A percentile compares a stretch with the other conserved stretches of the same genome.
These are phyloP conservation scores for Tiphia femorata DNA, from an alignment of 2,888 invertebrate genomes.

Conservation along the genomic window DNA sequence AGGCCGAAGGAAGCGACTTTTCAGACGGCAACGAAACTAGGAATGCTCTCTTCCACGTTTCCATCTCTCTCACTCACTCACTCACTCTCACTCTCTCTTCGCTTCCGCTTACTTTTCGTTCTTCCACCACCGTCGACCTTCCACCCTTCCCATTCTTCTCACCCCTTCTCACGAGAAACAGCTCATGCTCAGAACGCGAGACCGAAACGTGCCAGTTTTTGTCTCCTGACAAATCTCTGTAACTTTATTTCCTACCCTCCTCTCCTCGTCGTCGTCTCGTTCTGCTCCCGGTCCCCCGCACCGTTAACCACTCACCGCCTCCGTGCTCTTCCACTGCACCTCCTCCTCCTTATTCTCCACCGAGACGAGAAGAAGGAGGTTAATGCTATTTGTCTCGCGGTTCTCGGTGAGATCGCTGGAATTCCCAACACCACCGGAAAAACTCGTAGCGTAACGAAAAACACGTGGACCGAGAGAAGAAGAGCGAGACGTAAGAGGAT, in stretches of 20 bases:
- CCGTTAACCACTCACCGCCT: neutral
- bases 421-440: slow-evolving; percentile 18
- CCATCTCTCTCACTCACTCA: slow-evolving; percentile 10
- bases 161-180: neutral
- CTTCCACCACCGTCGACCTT: neutral
- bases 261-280: slow-evolving; percentile 6
- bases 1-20: slow-evolving; percentile 33
- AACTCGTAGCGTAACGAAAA: too few relatives aligned
- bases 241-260: slow-evolving; percentile 37
- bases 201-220: slow-evolving; percentile 32
- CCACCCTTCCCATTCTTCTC: neutral
- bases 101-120: neutral
- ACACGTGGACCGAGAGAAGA: too few relatives aligned
- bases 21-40: slow-evolving; percentile 29
- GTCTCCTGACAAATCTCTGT: slow-evolving; percentile 46
- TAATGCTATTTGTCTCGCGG: slow-evolving; percentile 48
- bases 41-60: slow-evolving; percentile 14
- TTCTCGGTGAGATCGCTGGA: slow-evolving; percentile 16
- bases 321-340: slow-evolving; percentile 14
- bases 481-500: too few relatives aligned
- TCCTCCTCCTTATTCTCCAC: neutral
- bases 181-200: slow-evolving; percentile 6
- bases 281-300: slow-evolving; percentile 5
- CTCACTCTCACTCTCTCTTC: slow-evolving; percentile 2
- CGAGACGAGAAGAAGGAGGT: slow-evolving; percentile 25